A percentile compares a stretch with the other conserved stretches of the same genome.
phyloP scores from a whole-genome alignment of 2,888 invertebrate genomes.

The Ariolimax columbianus region DNA sequence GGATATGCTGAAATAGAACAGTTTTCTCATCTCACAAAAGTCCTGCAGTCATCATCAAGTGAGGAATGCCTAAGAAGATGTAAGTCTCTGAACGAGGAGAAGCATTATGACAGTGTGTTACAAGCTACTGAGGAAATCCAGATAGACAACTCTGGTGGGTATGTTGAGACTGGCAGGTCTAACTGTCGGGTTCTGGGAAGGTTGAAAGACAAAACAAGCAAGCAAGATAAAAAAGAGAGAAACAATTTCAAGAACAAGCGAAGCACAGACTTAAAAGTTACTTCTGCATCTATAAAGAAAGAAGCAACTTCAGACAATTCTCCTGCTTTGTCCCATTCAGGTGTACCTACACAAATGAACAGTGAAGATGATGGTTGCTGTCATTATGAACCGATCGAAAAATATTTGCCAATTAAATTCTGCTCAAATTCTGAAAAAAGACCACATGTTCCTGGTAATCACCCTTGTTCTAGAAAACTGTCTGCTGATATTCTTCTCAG shows the following conservation, averaged over 20 bases:
- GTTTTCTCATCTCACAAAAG: background rate
- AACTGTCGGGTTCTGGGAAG: background rate
- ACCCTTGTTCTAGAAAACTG: background rate
- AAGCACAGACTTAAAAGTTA: background rate
- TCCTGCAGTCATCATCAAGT: background rate
- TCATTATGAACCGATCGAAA: slow-evolving; percentile 36
- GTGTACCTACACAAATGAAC: background rate
- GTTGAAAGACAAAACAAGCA: background rate
- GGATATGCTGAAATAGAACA: slow-evolving; percentile 49
- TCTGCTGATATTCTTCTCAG: background rate
- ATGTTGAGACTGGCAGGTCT: background rate
- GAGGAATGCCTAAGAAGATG: background rate
- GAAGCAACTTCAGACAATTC: background rate
- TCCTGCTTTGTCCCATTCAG: background rate
- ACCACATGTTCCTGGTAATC: background rate
- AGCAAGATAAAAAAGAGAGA: background rate
- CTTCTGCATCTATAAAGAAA: background rate
- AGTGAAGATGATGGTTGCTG: slow-evolving; percentile 9
- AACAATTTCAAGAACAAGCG: background rate
- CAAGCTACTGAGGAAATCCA: background rate
- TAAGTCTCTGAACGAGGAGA: background rate
- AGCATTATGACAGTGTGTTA: background rate
- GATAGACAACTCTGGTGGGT: background rate
- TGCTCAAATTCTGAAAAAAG: background rate
- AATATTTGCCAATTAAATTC: background rate